These are phyloP conservation scores for Atta cephalotes DNA, from an alignment of 1,140 invertebrate species.

Conservation along the genomic window DNA sequence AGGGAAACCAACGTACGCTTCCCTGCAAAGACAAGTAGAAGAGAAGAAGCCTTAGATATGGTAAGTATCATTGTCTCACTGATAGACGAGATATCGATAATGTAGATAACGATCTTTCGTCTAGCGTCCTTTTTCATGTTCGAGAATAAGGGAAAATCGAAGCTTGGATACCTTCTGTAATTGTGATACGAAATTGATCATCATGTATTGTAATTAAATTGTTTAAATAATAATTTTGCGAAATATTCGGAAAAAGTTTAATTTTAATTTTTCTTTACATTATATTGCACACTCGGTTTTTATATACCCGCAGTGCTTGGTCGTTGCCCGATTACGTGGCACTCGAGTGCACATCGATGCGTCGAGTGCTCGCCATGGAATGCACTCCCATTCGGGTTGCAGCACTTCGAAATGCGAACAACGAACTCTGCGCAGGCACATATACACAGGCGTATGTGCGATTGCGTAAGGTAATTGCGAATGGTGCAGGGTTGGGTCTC, in stretches of 20 bases:
- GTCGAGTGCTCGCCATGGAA: constrained; percentile 13
- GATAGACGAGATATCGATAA: not conserved
- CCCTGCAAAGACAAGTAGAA: not conserved
- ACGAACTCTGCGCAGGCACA: constrained; percentile 20
- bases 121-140: not conserved
- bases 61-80: constrained; percentile 37
- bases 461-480: constrained; percentile 60
- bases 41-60: constrained; percentile 29
- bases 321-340: constrained; percentile 64
- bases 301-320: constrained; percentile 4
- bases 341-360: constrained; percentile 67
- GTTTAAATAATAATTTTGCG: not conserved
- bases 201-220: not conserved
- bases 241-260: not conserved
- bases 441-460: not conserved
- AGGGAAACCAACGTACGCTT: constrained; percentile 46
- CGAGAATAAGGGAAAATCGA: not conserved
- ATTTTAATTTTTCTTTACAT: not conserved
- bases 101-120: constrained; percentile 22
- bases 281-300: not conserved
- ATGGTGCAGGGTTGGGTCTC: constrained; percentile 17
- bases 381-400: constrained; percentile 44
- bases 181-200: not conserved
- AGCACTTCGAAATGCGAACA: constrained; percentile 34
- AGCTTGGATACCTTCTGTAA: no score